A percentile compares a stretch with the other conserved stretches of the same genome.
Conservation (phyloP, 1,140 invertebrate genomes). For the Papilio polyxenes region DNA sequence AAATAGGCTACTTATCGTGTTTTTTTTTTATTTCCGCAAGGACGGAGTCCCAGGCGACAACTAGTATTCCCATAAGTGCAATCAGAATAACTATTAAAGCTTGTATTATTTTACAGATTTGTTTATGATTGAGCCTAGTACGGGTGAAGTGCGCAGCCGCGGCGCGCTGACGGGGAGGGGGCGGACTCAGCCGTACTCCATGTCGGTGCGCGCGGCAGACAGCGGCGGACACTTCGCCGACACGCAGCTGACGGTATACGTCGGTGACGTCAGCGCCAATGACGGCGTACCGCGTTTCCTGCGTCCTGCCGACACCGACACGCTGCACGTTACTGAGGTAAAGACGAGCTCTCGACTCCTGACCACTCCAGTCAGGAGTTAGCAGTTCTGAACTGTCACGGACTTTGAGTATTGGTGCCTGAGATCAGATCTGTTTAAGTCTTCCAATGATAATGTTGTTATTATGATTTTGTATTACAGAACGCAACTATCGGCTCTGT, state of each 20-base stretch:
- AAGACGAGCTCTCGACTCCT: conserved; percentile 27
- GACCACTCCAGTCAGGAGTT: background rate
- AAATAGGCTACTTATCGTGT: too few relatives aligned
- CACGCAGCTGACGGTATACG: conserved; percentile 84
- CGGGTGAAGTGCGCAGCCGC: conserved; percentile 85
- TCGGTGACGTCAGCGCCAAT: conserved; percentile 91
- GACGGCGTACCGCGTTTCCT: conserved; percentile 91
- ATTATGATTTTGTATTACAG: conserved; percentile 56
- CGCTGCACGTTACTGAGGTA: conserved; percentile 86
- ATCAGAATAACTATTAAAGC: too few relatives aligned
- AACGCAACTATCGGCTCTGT: conserved; percentile 87
- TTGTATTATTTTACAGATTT: conserved; percentile 73
- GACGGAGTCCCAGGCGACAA: too few relatives aligned
- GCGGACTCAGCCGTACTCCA: conserved; percentile 86
- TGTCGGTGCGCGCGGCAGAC: conserved; percentile 87
- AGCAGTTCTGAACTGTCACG: background rate
- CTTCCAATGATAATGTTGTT: background rate
- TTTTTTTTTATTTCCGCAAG: too few relatives aligned
- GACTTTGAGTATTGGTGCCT: too few relatives aligned
- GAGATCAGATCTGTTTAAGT: too few relatives aligned
- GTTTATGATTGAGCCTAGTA: conserved; percentile 85
- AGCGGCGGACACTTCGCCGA: conserved; percentile 85
- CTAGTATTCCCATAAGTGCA: too few relatives aligned
- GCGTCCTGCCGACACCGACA: conserved; percentile 85
- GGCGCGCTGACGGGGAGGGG: conserved; percentile 88